Percentiles rank a stretch among this genome's conserved stretches.
Conservation (phyloP, 2,888 invertebrate genomes). For the Adela reaumurella region DNA sequence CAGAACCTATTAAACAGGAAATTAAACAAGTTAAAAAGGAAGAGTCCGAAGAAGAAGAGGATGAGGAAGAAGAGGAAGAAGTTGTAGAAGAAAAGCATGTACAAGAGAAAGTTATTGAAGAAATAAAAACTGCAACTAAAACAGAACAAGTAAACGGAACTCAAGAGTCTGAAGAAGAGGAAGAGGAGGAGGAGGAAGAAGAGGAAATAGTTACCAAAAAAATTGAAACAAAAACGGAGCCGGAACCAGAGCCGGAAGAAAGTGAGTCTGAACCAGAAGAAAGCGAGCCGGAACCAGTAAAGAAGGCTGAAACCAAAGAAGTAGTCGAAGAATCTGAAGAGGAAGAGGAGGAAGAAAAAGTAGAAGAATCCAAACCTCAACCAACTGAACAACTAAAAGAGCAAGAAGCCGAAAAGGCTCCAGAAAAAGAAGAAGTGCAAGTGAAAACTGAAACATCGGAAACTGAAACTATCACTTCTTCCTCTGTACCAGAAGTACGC, state of each 20-base stretch:
- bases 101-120: conserved; percentile 12
- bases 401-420: conserved; percentile 11
- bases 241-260: conserved; percentile 9
- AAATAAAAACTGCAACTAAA: conserved; percentile 13
- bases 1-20: neutral
- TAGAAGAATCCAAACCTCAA: too few relatives aligned
- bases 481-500: conserved; percentile 17
- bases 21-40: conserved; percentile 8
- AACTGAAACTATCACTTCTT: conserved; percentile 9
- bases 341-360: conserved; percentile 14
- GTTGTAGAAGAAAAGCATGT: conserved; percentile 13
- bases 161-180: conserved; percentile 7
- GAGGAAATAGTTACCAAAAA: conserved; percentile 12
- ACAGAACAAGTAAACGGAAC: conserved; percentile 9
- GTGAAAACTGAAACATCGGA: conserved; percentile 1
- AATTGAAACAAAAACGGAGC: conserved; percentile 7
- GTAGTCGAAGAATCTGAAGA: conserved; percentile 12
- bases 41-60: conserved; percentile 1
- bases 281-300: conserved; percentile 15
- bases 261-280: conserved; percentile 13
- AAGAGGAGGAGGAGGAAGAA: conserved; percentile 4
- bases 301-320: conserved; percentile 17
- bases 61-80: conserved; percentile 14
- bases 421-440: conserved; percentile 9
- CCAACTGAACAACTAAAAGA: conserved; percentile 11